Percentiles rank a stretch among this genome's conserved stretches.
phyloP scores from a whole-genome alignment of 2,888 invertebrate species.

The Pinctada fucata region DNA sequence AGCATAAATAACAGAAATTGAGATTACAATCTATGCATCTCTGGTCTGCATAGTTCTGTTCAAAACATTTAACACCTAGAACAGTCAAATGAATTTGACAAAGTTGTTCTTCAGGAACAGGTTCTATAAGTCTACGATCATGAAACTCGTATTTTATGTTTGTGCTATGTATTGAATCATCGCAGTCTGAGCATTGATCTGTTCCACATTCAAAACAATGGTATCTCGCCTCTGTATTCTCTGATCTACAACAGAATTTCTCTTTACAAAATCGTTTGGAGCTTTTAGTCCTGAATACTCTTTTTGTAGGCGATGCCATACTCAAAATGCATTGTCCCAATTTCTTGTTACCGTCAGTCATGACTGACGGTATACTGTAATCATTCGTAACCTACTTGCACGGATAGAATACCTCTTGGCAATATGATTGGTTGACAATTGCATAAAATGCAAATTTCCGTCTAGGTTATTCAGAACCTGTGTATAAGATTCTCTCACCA shows the following conservation, averaged over 20 bases:
- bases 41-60: constrained; percentile 74
- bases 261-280: constrained; percentile 71
- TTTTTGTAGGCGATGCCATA: constrained; percentile 56
- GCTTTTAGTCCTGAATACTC: constrained; percentile 62
- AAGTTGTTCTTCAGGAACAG: constrained; percentile 64
- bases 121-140: constrained; percentile 64
- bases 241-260: constrained; percentile 69
- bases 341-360: background rate
- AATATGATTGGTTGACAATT: no score
- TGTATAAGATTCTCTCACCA: no score
- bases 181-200: constrained; percentile 74
- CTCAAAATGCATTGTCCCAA: background rate
- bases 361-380: constrained; percentile 11
- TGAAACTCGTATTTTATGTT: constrained; percentile 71
- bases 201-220: constrained; percentile 74
- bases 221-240: constrained; percentile 67
- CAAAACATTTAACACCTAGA: constrained; percentile 59
- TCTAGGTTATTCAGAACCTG: no score
- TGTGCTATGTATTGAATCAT: constrained; percentile 69
- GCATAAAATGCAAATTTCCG: no score
- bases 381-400: no score
- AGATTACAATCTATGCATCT: constrained; percentile 72
- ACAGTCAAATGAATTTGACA: constrained; percentile 63
- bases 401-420: no score
- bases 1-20: constrained; percentile 74